A percentile compares a stretch with the other conserved stretches of the same genome.
Conservation (phyloP, 2,888 invertebrate genomes). For the Synanthedon andrenaeformis region DNA sequence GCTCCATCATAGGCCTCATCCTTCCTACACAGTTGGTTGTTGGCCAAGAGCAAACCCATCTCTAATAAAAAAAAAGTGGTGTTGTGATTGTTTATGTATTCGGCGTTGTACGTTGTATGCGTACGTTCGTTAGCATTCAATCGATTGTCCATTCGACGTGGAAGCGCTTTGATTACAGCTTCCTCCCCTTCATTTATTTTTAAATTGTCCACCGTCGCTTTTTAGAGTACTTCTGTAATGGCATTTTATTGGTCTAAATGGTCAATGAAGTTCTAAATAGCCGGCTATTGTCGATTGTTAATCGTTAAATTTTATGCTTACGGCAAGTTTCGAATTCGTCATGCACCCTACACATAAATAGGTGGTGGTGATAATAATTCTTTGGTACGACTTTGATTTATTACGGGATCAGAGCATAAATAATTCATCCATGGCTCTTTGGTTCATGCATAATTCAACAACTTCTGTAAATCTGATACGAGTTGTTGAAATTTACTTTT, state of each 20-base stretch:
- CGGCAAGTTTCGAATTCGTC: not conserved
- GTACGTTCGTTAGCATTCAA: constrained; percentile 34
- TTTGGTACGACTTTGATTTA: constrained; percentile 16
- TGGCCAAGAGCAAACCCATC: no score
- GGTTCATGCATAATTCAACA: constrained; percentile 27
- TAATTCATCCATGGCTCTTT: constrained; percentile 32
- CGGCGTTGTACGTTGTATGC: constrained; percentile 5
- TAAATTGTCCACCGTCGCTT: constrained; percentile 36
- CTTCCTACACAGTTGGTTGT: no score
- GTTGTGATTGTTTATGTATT: no score
- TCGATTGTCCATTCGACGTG: constrained; percentile 54
- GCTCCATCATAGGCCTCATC: no score
- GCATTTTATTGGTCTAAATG: constrained; percentile 26
- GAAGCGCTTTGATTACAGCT: constrained; percentile 59
- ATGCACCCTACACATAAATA: not conserved
- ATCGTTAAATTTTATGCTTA: not conserved
- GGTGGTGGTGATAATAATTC: not conserved
- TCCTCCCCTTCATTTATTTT: constrained; percentile 47
- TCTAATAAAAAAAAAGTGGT: no score
- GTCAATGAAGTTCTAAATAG: constrained; percentile 1
- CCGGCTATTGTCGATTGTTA: not conserved
- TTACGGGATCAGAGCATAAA: constrained; percentile 21
- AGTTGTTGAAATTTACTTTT: not conserved
- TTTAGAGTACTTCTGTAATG: constrained; percentile 17
- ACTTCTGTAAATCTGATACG: constrained; percentile 1